These are phyloP conservation scores for Cochlearius cochlearius DNA, from an alignment of 2,113 vertebrate genomes.

Conservation along the genomic window DNA sequence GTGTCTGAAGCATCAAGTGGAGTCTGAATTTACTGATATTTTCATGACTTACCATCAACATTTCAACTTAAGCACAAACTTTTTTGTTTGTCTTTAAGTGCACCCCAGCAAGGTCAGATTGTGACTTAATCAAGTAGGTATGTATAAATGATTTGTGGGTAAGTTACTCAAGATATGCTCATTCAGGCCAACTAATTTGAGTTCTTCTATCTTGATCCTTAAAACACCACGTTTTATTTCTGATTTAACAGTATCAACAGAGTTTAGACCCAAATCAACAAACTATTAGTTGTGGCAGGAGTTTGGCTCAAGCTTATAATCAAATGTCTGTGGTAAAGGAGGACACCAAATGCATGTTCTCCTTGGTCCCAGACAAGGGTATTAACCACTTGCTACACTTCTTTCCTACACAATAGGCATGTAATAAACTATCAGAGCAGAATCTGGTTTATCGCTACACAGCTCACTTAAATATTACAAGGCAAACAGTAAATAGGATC, in stretches of 20 bases:
- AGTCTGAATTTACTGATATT: not conserved
- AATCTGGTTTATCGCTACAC: not conserved
- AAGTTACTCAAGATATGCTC: not conserved
- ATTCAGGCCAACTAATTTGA: not conserved
- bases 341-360: fast-evolving
- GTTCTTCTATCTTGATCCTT: not conserved
- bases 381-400: not conserved
- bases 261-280: not conserved
- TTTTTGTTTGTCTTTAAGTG: not conserved
- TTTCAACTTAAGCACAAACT: not conserved
- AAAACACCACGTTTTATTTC: not conserved
- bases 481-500: not conserved
- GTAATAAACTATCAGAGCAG: not conserved
- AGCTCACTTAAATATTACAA: not conserved
- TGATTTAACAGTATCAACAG: not conserved
- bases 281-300: not conserved
- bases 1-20: not conserved
- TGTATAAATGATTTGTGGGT: not conserved
- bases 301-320: not conserved
- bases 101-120: not conserved
- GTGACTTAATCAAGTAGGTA: not conserved
- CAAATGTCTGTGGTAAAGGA: not conserved
- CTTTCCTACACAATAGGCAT: not conserved
- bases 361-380: not conserved
- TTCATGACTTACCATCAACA: not conserved